These are phyloP conservation scores for Samia ricini DNA, from an alignment of 1,140 invertebrate genomes.

Conservation along the genomic window DNA sequence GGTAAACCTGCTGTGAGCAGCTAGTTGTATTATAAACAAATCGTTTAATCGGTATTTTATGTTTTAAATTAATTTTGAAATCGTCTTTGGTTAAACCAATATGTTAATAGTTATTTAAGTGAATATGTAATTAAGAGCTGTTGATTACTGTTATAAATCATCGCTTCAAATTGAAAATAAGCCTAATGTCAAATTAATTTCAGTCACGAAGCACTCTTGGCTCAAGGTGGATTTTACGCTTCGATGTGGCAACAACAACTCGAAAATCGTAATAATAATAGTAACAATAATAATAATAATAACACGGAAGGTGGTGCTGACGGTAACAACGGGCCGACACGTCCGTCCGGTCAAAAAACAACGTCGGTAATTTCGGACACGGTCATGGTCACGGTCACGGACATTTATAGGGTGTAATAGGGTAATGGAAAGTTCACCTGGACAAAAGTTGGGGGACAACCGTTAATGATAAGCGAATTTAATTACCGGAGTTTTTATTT, in stretches of 20 bases:
- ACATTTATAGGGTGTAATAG: constrained; percentile 17
- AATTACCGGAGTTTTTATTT: too few relatives aligned
- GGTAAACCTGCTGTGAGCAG: too few relatives aligned
- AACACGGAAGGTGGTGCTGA: constrained; percentile 23
- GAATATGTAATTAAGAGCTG: too few relatives aligned
- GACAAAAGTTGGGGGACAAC: constrained; percentile 5
- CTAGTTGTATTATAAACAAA: too few relatives aligned
- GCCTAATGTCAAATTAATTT: neutral
- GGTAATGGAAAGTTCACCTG: constrained; percentile 19
- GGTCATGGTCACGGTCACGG: constrained; percentile 49
- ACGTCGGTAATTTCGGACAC: constrained; percentile 33
- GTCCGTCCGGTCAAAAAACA: constrained; percentile 27
- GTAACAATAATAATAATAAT: constrained; percentile 28
- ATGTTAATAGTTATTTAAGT: too few relatives aligned
- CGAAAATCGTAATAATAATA: constrained; percentile 79
- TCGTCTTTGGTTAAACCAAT: too few relatives aligned
- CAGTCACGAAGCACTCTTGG: constrained; percentile 89
- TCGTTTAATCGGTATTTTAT: too few relatives aligned
- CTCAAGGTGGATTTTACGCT: constrained; percentile 84
- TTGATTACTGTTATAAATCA: neutral
- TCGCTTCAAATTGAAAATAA: neutral
- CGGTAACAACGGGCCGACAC: constrained; percentile 36
- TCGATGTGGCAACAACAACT: constrained; percentile 95
- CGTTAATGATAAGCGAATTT: neutral
- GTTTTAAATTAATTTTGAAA: too few relatives aligned